phyloP scores from a whole-genome alignment of 2,888 invertebrate genomes.

The Chironomus tentans region DNA sequence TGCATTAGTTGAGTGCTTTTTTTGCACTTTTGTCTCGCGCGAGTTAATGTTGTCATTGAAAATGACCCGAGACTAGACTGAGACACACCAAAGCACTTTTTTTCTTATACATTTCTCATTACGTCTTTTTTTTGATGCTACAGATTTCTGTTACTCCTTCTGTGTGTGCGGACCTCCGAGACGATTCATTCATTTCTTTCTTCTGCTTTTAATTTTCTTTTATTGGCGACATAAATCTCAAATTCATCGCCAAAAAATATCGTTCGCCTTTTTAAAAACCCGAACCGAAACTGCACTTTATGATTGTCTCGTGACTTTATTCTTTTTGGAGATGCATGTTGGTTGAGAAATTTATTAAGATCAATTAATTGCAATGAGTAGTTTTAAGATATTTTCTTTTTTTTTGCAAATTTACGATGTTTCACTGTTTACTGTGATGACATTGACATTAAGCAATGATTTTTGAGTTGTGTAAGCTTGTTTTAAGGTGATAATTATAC shows the following conservation, averaged over 20 bases:
- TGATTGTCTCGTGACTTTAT: not conserved
- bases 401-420: no score
- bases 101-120: not conserved
- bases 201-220: conserved; percentile 20
- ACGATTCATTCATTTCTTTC: no score
- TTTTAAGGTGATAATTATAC: no score
- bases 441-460: no score
- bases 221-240: conserved; percentile 26
- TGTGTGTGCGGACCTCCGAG: no score
- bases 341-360: not conserved
- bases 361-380: not conserved
- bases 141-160: no score
- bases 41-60: not conserved
- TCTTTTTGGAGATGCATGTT: not conserved
- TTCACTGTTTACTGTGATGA: no score
- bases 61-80: not conserved
- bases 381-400: no score
- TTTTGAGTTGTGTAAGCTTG: no score
- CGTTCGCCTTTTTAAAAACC: not conserved
- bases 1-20: no score
- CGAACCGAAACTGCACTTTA: no score
- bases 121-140: no score
- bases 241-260: conserved; percentile 13
- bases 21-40: not conserved
- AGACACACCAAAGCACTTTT: not conserved